phyloP scores from a whole-genome alignment of 2,888 invertebrate genomes.

The Elysia crispata region DNA sequence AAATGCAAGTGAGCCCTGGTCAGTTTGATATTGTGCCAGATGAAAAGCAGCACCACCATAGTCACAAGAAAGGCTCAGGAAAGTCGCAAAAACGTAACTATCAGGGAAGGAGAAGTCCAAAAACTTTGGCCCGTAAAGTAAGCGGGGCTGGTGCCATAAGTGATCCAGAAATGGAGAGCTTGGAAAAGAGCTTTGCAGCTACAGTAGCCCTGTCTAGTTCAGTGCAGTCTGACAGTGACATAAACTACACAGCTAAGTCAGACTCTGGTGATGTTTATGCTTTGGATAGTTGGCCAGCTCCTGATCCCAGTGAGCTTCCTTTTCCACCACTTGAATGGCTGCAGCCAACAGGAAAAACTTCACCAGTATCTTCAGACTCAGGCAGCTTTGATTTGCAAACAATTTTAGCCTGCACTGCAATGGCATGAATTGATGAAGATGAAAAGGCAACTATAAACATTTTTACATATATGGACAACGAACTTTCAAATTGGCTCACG shows the following conservation, averaged over 20 bases:
- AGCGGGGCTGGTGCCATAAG: slow-evolving; percentile 7
- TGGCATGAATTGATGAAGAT: neutral
- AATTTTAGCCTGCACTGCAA: slow-evolving; percentile 29
- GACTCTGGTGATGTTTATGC: slow-evolving; percentile 40
- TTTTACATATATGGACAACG: slow-evolving; percentile 38
- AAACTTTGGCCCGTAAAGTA: slow-evolving; percentile 18
- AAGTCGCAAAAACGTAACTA: slow-evolving; percentile 23
- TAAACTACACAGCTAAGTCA: slow-evolving; percentile 23
- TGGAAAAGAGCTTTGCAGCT: neutral
- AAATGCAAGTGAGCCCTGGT: slow-evolving; percentile 42
- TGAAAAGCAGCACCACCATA: slow-evolving; percentile 31
- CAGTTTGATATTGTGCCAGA: slow-evolving; percentile 30
- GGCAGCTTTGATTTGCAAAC: slow-evolving; percentile 30
- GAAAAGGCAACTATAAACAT: neutral
- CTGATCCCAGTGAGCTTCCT: slow-evolving; percentile 38
- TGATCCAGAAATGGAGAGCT: too few relatives aligned
- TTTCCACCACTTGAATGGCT: slow-evolving; percentile 44
- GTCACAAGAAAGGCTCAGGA: slow-evolving; percentile 4
- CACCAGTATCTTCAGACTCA: slow-evolving; percentile 1
- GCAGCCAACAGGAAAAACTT: slow-evolving; percentile 18
- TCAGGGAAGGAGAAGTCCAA: slow-evolving; percentile 25
- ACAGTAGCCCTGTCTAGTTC: slow-evolving; percentile 34
- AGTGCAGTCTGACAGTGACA: slow-evolving; percentile 39
- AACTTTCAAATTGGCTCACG: slow-evolving; percentile 34
- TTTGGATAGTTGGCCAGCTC: slow-evolving; percentile 37